Evolutionary conservation across 1,140 invertebrate species (phyloP).

Genomic region (Psix sp.): DNA sequence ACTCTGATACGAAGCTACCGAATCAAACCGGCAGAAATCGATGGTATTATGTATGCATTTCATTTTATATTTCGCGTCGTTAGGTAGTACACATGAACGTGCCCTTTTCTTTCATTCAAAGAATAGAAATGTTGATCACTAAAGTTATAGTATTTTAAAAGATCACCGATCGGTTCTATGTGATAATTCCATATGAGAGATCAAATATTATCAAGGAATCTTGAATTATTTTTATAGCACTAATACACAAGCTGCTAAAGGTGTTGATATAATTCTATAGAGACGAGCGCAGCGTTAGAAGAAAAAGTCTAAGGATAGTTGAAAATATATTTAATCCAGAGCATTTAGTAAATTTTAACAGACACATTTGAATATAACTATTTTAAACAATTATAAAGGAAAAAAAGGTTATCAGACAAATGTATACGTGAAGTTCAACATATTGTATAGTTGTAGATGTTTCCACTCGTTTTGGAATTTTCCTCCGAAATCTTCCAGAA

Average conservation of each 20-base stretch:
- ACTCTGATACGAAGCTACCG: constrained; percentile 7
- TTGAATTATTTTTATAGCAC: constrained; percentile 49
- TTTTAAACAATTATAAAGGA: too few relatives aligned
- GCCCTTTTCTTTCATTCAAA: constrained; percentile 22
- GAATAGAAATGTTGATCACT: background rate
- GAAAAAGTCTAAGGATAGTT: too few relatives aligned
- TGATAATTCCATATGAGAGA: constrained; percentile 27
- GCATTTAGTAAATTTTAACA: too few relatives aligned
- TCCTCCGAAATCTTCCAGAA: too few relatives aligned
- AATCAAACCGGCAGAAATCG: constrained; percentile 35
- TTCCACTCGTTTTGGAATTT: too few relatives aligned
- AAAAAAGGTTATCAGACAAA: too few relatives aligned
- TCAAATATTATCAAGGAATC: constrained; percentile 11
- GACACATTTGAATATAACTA: too few relatives aligned
- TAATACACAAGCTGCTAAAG: constrained; percentile 48
- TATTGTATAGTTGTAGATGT: too few relatives aligned
- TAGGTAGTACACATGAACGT: constrained; percentile 50
- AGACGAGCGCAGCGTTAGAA: too few relatives aligned
- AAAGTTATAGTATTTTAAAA: constrained; percentile 31
- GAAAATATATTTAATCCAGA: too few relatives aligned
- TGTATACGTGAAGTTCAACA: too few relatives aligned
- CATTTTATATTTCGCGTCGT: constrained; percentile 34
- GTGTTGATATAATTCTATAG: constrained; percentile 29
- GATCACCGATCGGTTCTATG: constrained; percentile 33
- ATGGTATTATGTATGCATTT: constrained; percentile 52